phyloP scores from a whole-genome alignment of 2,888 invertebrate species.

The Pyrrhosoma nymphula region DNA sequence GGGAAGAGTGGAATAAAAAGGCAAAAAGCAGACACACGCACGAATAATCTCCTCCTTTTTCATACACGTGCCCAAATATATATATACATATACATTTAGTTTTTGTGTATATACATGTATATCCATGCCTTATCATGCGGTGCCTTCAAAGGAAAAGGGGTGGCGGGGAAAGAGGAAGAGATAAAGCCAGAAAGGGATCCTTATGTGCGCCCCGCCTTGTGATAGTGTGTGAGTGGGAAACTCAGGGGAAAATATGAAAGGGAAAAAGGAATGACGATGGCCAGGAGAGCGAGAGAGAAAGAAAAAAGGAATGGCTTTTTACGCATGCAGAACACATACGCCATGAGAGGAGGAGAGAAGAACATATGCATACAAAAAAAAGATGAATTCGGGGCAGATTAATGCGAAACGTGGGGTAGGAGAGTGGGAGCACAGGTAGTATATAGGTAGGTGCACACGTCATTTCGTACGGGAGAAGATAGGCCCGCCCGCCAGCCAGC shows the following conservation, averaged over 20 bases:
- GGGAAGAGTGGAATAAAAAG: neutral
- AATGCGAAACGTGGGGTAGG: neutral
- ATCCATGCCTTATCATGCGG: neutral
- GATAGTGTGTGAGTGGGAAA: neutral
- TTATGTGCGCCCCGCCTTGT: neutral
- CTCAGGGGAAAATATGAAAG: conserved; percentile 25
- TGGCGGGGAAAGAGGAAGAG: neutral
- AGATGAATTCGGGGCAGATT: neutral
- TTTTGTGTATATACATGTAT: neutral
- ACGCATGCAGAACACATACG: neutral
- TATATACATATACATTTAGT: neutral
- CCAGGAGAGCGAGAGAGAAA: neutral
- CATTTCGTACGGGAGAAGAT: too few relatives aligned
- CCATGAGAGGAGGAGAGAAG: neutral
- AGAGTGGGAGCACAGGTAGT: neutral
- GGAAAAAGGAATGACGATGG: neutral
- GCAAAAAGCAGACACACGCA: conserved; percentile 5
- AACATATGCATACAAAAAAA: neutral
- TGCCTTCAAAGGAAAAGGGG: conserved; percentile 31
- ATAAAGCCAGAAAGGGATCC: conserved; percentile 7
- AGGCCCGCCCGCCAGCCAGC: too few relatives aligned
- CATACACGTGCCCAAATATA: neutral
- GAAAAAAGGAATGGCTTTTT: neutral
- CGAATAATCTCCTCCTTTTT: conserved; percentile 26
- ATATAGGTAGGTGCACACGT: neutral